These are phyloP conservation scores for Psilopsiagon aurifrons DNA, from an alignment of 2,113 vertebrate species.

Conservation along the genomic window DNA sequence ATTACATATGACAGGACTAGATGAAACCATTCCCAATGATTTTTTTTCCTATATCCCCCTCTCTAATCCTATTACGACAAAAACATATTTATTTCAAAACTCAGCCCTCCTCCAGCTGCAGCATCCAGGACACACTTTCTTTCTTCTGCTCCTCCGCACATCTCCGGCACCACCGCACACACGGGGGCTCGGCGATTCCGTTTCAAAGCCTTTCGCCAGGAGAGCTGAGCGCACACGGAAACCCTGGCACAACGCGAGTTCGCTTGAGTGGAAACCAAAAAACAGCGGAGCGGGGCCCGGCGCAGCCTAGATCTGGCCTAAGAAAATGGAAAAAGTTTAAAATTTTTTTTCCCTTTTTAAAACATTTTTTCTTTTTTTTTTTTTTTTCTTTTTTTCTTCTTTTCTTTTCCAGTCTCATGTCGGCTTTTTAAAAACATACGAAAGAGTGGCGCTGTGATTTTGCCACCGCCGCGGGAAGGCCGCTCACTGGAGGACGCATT, in stretches of 20 bases:
- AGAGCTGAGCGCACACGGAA: slow-evolving; percentile 55
- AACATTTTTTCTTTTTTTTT: neutral
- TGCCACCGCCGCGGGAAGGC: neutral
- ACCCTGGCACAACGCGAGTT: slow-evolving; percentile 59
- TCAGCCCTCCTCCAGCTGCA: slow-evolving; percentile 59
- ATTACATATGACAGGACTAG: slow-evolving; percentile 77
- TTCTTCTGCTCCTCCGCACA: slow-evolving; percentile 16
- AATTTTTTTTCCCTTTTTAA: neutral
- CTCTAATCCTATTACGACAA: slow-evolving; percentile 74
- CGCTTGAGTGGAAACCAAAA: slow-evolving; percentile 48
- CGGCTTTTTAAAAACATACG: slow-evolving; percentile 37
- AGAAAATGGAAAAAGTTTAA: slow-evolving; percentile 63
- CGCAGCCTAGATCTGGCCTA: slow-evolving; percentile 62
- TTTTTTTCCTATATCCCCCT: slow-evolving; percentile 45
- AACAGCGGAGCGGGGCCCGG: slow-evolving; percentile 20
- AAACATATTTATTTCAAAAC: slow-evolving; percentile 66
- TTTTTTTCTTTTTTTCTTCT: neutral
- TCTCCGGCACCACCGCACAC: slow-evolving; percentile 14
- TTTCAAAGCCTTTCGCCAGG: slow-evolving; percentile 61
- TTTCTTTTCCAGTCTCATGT: slow-evolving; percentile 21
- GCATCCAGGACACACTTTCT: slow-evolving; percentile 27
- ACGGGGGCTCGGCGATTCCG: slow-evolving; percentile 62
- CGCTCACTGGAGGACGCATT: slow-evolving; percentile 91
- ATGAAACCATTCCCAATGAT: slow-evolving; percentile 69
- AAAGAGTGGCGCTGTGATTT: slow-evolving; percentile 19